phyloP scores from a whole-genome alignment of 1,140 invertebrate genomes.

The Pogonognathellus flavescens region DNA sequence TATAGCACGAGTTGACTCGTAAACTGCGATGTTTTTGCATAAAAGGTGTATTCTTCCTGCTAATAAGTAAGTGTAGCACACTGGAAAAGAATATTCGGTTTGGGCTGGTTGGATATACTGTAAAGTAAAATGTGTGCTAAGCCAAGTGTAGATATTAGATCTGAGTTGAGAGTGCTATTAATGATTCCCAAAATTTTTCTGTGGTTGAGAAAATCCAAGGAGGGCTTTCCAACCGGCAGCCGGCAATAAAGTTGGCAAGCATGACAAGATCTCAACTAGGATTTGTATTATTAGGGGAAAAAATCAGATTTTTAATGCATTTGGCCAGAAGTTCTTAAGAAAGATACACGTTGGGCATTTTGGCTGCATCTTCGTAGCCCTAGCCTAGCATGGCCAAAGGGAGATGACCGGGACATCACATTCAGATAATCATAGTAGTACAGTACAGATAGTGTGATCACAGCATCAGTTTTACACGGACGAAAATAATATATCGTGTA shows the following conservation, averaged over 20 bases:
- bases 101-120: too few species aligned
- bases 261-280: slow-evolving; percentile 45
- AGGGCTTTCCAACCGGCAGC: slow-evolving; percentile 20
- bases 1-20: slow-evolving; percentile 26
- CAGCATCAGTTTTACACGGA: background rate
- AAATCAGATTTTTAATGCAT: slow-evolving; percentile 10
- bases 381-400: slow-evolving; percentile 11
- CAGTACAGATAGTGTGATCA: too few species aligned
- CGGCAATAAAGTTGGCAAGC: slow-evolving; percentile 51
- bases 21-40: slow-evolving; percentile 16
- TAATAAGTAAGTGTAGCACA: too few species aligned
- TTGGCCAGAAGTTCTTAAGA: slow-evolving; percentile 12
- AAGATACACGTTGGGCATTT: background rate
- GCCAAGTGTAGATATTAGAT: background rate
- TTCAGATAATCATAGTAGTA: slow-evolving; percentile 10
- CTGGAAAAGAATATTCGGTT: too few species aligned
- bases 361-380: background rate
- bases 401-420: slow-evolving; percentile 49
- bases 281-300: slow-evolving; percentile 42
- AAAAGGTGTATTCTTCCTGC: background rate
- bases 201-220: slow-evolving; percentile 32
- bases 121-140: too few species aligned
- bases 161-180: slow-evolving; percentile 9
- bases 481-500: too few species aligned
- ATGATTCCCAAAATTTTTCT: slow-evolving; percentile 35